phyloP scores from a whole-genome alignment of 2,797 vertebrate species.

The Betta splendens region DNA sequence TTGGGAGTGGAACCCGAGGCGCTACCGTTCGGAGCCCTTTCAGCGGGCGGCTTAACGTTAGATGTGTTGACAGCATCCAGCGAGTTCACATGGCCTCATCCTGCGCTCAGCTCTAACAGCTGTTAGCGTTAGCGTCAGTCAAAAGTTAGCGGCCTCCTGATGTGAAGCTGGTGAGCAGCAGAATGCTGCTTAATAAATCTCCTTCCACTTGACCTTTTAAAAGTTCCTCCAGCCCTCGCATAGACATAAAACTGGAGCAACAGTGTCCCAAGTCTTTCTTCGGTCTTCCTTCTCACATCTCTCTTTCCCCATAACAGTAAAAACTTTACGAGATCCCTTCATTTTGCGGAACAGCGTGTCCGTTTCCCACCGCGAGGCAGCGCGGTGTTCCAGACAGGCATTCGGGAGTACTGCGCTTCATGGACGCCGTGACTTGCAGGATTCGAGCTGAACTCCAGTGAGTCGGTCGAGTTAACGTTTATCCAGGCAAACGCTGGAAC shows the following conservation, averaged over 20 bases:
- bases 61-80: no score
- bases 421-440: constrained; percentile 22
- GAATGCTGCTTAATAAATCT: no score
- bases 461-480: constrained; percentile 8
- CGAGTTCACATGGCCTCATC: no score
- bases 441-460: constrained; percentile 13
- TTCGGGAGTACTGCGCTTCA: constrained; percentile 34
- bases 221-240: no score
- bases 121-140: no score
- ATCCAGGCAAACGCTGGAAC: neutral
- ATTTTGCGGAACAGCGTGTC: constrained; percentile 40
- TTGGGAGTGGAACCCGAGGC: neutral
- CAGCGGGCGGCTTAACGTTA: no score
- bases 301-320: constrained; percentile 28
- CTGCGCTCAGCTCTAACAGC: no score
- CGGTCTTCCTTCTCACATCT: constrained; percentile 6
- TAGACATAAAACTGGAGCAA: no score
- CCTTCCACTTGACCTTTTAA: no score
- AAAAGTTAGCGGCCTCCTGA: no score
- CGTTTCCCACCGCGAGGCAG: constrained; percentile 14
- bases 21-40: no score
- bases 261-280: neutral
- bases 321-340: constrained; percentile 7
- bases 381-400: constrained; percentile 35
- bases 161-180: no score